phyloP scores from a whole-genome alignment of 2,888 invertebrate genomes.

The Timandra comae region DNA sequence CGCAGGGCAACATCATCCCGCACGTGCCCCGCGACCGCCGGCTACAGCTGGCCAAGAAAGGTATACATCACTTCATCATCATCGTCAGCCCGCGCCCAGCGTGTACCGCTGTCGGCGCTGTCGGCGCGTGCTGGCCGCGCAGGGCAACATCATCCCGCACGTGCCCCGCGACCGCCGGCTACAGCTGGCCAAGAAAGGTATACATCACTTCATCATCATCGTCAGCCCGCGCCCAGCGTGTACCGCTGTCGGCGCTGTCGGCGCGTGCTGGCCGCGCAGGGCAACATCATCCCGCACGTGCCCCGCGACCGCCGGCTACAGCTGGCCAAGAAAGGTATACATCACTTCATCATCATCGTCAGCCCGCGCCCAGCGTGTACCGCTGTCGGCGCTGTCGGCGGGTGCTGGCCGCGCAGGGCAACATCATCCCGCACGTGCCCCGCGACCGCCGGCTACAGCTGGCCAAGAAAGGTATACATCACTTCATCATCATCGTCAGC shows the following conservation, averaged over 20 bases:
- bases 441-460: constrained; percentile 49
- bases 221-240: constrained; percentile 88
- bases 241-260: constrained; percentile 90
- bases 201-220: no score
- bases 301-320: constrained; percentile 53
- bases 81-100: constrained; percentile 88
- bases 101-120: constrained; percentile 91
- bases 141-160: constrained; percentile 87
- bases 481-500: no score
- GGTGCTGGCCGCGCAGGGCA: constrained; percentile 87
- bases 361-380: constrained; percentile 90
- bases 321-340: constrained; percentile 54
- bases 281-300: constrained; percentile 85
- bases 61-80: no score
- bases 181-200: constrained; percentile 54
- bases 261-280: constrained; percentile 87
- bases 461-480: constrained; percentile 57
- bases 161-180: constrained; percentile 54
- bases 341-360: no score
- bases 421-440: constrained; percentile 84
- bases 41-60: no score
- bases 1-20: no score
- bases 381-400: constrained; percentile 89
- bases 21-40: no score
- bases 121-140: constrained; percentile 87